A percentile compares a stretch with the other conserved stretches of the same genome.
Evolutionary conservation across 2,113 vertebrate species (phyloP).

Genomic region (Sciurus niger): DNA sequence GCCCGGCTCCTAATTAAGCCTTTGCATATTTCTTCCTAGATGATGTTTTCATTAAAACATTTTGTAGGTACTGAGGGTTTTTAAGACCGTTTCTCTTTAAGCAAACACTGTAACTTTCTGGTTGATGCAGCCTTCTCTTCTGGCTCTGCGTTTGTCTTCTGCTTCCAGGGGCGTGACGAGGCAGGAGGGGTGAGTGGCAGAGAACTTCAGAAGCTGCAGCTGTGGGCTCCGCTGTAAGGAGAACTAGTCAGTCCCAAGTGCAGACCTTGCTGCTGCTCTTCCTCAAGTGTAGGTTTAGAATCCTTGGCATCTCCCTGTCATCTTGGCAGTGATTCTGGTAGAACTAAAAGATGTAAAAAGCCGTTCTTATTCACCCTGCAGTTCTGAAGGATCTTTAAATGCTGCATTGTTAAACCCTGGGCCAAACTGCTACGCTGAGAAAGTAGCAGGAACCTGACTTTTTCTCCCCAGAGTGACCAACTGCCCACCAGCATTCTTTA

Average conservation of each 20-base stretch:
- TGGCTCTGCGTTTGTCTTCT: not conserved
- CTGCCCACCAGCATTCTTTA: not conserved
- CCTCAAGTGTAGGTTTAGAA: not conserved
- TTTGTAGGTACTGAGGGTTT: not conserved
- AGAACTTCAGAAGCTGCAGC: not conserved
- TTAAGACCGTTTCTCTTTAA: not conserved
- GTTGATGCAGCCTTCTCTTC: not conserved
- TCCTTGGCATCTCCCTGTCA: not conserved
- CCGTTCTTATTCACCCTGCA: not conserved
- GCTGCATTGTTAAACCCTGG: not conserved
- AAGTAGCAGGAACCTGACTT: not conserved
- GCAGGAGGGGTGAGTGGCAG: not conserved
- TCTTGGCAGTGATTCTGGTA: constrained; percentile 1
- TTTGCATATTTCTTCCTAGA: not conserved
- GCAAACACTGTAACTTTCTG: not conserved
- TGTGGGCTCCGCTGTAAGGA: not conserved
- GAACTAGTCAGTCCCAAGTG: not conserved
- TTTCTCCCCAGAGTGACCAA: not conserved
- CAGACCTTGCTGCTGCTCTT: not conserved
- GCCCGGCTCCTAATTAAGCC: constrained; percentile 9
- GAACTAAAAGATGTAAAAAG: constrained; percentile 16
- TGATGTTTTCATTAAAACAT: not conserved
- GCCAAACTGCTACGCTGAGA: not conserved
- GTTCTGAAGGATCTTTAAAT: not conserved
- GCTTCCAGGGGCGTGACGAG: not conserved